Evolutionary conservation across 2,113 vertebrate species (phyloP), one percentile per base, ranked within the genome.

Genomic region (Buteo buteo): DNA sequence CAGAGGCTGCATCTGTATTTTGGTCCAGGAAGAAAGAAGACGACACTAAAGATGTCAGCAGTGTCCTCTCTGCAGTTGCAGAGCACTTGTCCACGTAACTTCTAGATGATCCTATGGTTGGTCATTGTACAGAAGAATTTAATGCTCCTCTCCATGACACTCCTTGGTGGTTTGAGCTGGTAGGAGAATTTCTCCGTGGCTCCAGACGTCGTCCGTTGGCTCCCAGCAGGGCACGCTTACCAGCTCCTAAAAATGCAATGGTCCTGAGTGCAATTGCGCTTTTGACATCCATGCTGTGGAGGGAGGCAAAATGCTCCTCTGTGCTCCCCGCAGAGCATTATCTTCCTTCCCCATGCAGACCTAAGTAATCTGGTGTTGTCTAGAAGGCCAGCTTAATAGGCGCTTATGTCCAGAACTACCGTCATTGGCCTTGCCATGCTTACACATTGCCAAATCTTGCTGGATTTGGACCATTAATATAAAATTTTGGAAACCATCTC

Each of bases 321-420:
- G 13, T 16, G 54, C 54, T 74, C 44, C 61, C 47, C 28, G 16
- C 34, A 6, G 45, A n/a, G 45, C 38, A 7, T 61, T 21, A 3
- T 21, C 67, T 47, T 38, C 52, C 54, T 32, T 54, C 38, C 45
- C 52, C 1, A 1, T 3, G 29, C 52, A 40, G 38, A 52, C 20
- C 29, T 18, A 3, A 26, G 40, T n/a, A 8, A 45, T 4, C 38
- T 6, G 34, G 6, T 45, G 29, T 42, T 67, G 47, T 74, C 47
- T n/a, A 19, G 45, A n/a, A 47, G 61, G 11, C 17, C 61, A n/a
- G 29, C n/a, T 61, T 42, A n/a, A 32, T 10, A 26, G 52, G 5
- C 10, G 6, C 31, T 40, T 28, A 0, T 7, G 31, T 22, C 58
- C 29, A 11, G 29, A 71, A n/a, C 8, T 34, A 8, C 25, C 0